phyloP scores from a whole-genome alignment of 1,140 invertebrate genomes.

The Conus betulinus region DNA sequence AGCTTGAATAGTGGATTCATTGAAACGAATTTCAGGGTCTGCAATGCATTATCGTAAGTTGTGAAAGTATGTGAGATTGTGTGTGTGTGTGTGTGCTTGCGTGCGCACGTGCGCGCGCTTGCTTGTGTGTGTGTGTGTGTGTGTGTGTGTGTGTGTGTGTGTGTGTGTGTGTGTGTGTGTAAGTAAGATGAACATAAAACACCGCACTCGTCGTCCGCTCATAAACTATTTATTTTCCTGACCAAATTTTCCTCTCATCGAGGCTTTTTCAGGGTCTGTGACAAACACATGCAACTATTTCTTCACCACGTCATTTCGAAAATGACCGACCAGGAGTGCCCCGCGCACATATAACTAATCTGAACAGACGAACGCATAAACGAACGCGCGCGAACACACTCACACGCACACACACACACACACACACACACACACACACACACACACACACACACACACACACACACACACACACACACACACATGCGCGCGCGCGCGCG shows the following conservation, averaged over 20 bases:
- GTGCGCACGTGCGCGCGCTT: background rate
- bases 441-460: conserved; percentile 22
- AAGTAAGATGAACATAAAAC: background rate
- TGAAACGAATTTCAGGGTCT: too few species aligned
- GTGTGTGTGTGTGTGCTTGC: background rate
- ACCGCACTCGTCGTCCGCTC: too few species aligned
- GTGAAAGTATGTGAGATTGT: background rate
- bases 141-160: background rate
- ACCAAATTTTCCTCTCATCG: too few species aligned
- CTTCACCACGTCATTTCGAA: too few species aligned
- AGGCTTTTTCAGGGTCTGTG: too few species aligned
- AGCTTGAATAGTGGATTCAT: too few species aligned
- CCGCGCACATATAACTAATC: too few species aligned
- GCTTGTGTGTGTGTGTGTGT: background rate
- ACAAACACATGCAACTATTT: too few species aligned
- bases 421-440: conserved; percentile 18
- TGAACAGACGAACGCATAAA: background rate
- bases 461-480: conserved; percentile 19
- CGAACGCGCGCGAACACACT: background rate
- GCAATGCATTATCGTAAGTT: background rate
- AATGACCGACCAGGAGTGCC: too few species aligned
- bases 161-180: conserved; percentile 17
- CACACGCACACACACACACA: conserved; percentile 14
- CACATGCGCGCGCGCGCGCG: background rate
- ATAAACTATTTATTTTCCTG: too few species aligned